Evolutionary conservation across 2,797 vertebrate genomes (phyloP).

Genomic region (Dendrocincla tyrannina): DNA sequence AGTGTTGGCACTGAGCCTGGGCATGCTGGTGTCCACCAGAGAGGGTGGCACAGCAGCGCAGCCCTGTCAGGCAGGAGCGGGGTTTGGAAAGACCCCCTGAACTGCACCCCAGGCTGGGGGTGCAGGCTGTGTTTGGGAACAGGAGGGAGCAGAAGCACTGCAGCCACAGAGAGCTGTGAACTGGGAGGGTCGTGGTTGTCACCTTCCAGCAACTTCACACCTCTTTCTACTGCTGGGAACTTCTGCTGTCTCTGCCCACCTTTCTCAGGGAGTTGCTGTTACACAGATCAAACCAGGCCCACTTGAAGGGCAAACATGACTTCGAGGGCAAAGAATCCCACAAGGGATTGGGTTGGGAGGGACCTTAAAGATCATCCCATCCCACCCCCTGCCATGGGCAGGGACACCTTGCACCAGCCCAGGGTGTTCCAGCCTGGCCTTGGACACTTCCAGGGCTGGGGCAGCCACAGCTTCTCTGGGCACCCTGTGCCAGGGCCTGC

Average conservation of each 20-base stretch:
- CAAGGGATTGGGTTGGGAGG: background rate
- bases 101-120: fast-evolving
- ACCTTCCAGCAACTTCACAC: background rate
- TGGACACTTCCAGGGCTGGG: background rate
- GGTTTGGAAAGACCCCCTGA: background rate
- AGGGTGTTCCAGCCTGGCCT: background rate
- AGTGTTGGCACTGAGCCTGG: fast-evolving
- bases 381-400: background rate
- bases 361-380: background rate
- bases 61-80: background rate
- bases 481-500: background rate
- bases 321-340: fast-evolving
- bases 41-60: fast-evolving
- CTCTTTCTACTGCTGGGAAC: background rate
- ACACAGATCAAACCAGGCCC: background rate
- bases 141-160: background rate
- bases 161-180: fast-evolving
- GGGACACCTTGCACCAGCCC: background rate
- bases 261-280: too few relatives aligned
- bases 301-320: background rate
- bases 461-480: background rate
- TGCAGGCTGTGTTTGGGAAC: background rate
- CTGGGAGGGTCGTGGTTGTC: too few relatives aligned
- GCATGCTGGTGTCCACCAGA: background rate
- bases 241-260: background rate